Percentiles rank a stretch among this genome's conserved stretches.
These are phyloP conservation scores for Naja naja DNA, from an alignment of 2,113 vertebrate genomes.

Conservation along the genomic window DNA sequence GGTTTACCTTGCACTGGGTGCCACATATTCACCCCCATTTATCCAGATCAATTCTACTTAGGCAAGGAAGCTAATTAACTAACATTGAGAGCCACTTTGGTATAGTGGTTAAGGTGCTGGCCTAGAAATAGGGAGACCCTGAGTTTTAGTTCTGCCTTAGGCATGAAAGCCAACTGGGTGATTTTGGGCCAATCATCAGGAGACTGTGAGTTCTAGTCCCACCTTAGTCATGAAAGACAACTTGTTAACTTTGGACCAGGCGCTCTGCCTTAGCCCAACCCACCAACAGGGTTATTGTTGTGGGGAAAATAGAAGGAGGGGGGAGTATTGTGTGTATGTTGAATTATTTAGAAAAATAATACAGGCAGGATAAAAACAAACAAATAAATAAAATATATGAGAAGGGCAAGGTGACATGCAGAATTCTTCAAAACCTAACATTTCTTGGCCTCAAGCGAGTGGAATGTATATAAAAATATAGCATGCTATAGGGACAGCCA, in stretches of 20 bases:
- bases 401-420: neutral
- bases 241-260: neutral
- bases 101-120: neutral
- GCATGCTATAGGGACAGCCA: neutral
- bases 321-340: neutral
- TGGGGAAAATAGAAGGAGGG: neutral
- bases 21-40: neutral
- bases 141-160: neutral
- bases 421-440: neutral
- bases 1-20: neutral
- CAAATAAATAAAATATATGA: neutral
- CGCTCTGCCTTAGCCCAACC: neutral
- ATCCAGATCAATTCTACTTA: too few species aligned
- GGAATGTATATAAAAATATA: neutral
- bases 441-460: neutral
- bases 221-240: neutral
- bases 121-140: neutral
- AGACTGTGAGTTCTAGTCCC: neutral
- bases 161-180: neutral
- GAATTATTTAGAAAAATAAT: neutral
- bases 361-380: neutral
- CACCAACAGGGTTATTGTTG: neutral
- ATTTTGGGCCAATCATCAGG: neutral
- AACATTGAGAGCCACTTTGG: neutral
- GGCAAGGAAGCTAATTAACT: neutral